Evolutionary conservation across 1,140 invertebrate species (phyloP).

Genomic region (Drosophila watanabei): DNA sequence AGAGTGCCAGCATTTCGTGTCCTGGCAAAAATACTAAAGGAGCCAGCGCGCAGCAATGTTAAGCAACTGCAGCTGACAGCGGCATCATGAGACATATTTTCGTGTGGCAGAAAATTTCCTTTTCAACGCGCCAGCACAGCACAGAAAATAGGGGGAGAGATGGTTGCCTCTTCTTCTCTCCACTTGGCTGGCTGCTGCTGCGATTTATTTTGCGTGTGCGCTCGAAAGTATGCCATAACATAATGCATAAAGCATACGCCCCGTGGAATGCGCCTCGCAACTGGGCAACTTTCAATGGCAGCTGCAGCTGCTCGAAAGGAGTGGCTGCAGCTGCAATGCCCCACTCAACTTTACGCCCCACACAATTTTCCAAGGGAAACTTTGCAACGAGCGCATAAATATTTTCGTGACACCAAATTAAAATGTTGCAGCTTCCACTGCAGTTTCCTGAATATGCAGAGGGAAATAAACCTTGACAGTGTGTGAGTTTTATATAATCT

Average conservation of each 20-base stretch:
- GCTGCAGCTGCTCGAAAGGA: conserved; percentile 15
- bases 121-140: conserved; percentile 24
- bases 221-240: conserved; percentile 73
- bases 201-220: conserved; percentile 70
- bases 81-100: conserved; percentile 44
- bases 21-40: conserved; percentile 24
- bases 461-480: not conserved
- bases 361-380: conserved; percentile 27
- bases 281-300: conserved; percentile 41
- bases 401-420: conserved; percentile 47
- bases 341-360: conserved; percentile 26
- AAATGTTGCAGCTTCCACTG: conserved; percentile 27
- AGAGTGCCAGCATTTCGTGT: conserved; percentile 31
- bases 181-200: conserved; percentile 10
- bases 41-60: conserved; percentile 19
- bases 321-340: not conserved
- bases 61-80: conserved; percentile 47
- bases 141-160: conserved; percentile 5
- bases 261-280: conserved; percentile 32
- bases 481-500: conserved; percentile 4
- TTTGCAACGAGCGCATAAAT: conserved; percentile 44
- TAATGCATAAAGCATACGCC: conserved; percentile 80
- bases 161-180: not conserved
- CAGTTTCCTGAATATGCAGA: conserved; percentile 7
- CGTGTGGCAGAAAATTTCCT: conserved; percentile 30